phyloP scores from a whole-genome alignment of 2,888 invertebrate genomes.

The Choreutis nemorana region DNA sequence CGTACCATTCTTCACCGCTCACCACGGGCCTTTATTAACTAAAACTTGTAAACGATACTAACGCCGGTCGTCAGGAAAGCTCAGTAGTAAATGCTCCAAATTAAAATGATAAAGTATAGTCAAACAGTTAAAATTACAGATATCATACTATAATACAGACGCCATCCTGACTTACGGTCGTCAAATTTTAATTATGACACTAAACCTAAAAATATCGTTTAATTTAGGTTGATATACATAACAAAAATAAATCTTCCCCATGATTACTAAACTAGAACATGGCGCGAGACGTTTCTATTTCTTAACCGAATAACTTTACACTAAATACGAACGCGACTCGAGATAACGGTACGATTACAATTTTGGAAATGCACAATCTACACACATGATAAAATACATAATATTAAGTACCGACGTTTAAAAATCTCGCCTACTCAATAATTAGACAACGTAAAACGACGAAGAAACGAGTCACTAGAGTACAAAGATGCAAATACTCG shows the following conservation, averaged over 20 bases:
- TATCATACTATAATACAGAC: constrained; percentile 30
- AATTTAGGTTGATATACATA: constrained; percentile 11
- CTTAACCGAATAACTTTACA: constrained; percentile 58
- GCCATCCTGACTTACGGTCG: constrained; percentile 44
- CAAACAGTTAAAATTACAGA: constrained; percentile 44
- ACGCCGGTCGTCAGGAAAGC: constrained; percentile 48
- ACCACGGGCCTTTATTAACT: constrained; percentile 53
- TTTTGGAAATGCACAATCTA: constrained; percentile 64
- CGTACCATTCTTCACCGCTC: constrained; percentile 12
- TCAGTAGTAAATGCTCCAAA: constrained; percentile 49
- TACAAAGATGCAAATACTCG: constrained; percentile 38
- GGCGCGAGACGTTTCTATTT: constrained; percentile 43
- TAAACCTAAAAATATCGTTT: not conserved
- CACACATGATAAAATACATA: constrained; percentile 54
- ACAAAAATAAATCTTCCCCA: constrained; percentile 20
- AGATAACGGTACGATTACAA: constrained; percentile 56
- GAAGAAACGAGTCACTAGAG: constrained; percentile 13
- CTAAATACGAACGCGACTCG: constrained; percentile 55
- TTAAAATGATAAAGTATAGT: constrained; percentile 41
- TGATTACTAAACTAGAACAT: constrained; percentile 47
- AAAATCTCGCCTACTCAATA: constrained; percentile 47
- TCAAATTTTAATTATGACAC: too few species aligned
- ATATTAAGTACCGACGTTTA: constrained; percentile 60
- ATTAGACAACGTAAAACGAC: constrained; percentile 35
- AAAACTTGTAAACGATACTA: constrained; percentile 43